These are phyloP conservation scores for Apus apus DNA, from an alignment of 2,113 vertebrate species.

Conservation along the genomic window DNA sequence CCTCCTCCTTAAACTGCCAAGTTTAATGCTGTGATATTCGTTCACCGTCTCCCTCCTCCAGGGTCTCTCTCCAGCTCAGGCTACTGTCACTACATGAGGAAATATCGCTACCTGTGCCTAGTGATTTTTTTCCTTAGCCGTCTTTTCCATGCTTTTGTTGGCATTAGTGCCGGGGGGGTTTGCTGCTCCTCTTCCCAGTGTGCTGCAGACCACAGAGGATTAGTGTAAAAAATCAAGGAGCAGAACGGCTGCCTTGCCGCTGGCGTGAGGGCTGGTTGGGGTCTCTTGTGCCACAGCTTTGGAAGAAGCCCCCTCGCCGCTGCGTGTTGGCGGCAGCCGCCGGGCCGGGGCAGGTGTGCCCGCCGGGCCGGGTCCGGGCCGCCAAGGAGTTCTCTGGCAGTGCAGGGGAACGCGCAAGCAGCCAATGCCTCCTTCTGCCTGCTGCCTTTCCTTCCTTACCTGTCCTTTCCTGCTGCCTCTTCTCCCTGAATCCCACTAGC, in stretches of 20 bases:
- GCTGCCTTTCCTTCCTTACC: background rate
- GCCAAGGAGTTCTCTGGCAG: too few relatives aligned
- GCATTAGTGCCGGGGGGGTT: background rate
- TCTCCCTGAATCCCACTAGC: background rate
- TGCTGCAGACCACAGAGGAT: background rate
- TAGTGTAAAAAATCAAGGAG: background rate
- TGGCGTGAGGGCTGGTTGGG: accelerated
- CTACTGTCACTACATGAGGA: background rate
- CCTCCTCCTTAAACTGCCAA: background rate
- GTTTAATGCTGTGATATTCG: background rate
- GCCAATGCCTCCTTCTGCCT: background rate
- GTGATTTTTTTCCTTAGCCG: background rate
- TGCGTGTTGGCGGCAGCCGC: background rate
- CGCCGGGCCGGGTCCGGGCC: background rate
- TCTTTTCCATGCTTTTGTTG: too few relatives aligned
- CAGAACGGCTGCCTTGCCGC: background rate
- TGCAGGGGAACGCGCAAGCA: accelerated
- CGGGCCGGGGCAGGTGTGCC: background rate
- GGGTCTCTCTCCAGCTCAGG: background rate
- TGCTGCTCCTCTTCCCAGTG: background rate
- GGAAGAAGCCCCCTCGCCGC: background rate
- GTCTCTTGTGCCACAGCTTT: background rate
- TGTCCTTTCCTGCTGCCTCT: background rate
- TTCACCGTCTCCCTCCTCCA: background rate
- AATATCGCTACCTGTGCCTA: background rate